A percentile compares a stretch with the other conserved stretches of the same genome.
Evolutionary conservation across 2,113 vertebrate genomes (phyloP).

Genomic region (Xerus inauris): DNA sequence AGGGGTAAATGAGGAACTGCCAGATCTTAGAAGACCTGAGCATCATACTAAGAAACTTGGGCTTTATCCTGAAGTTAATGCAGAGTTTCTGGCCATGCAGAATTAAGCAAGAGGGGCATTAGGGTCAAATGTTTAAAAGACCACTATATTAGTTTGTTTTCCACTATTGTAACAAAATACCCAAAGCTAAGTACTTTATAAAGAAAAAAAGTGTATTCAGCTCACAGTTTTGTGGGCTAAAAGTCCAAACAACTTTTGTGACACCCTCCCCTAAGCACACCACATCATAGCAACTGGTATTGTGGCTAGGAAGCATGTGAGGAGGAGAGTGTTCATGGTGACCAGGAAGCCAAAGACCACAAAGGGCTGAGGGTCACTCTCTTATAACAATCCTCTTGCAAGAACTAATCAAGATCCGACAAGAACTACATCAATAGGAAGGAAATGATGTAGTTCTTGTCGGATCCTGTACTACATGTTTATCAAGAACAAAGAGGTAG

Average conservation of each 20-base stretch:
- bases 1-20: not conserved
- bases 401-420: not conserved
- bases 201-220: not conserved
- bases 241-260: not conserved
- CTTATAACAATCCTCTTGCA: not conserved
- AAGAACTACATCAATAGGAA: not conserved
- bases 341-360: not conserved
- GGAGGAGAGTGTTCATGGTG: not conserved
- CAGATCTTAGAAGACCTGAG: not conserved
- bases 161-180: not conserved
- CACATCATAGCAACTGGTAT: not conserved
- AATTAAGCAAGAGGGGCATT: not conserved
- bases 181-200: not conserved
- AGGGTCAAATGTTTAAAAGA: not conserved
- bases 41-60: not conserved
- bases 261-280: not conserved
- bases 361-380: too few species aligned
- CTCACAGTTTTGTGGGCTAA: not conserved
- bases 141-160: not conserved
- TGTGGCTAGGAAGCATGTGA: not conserved
- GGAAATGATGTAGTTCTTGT: too few species aligned
- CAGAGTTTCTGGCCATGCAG: too few species aligned
- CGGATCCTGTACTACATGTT: fast-evolving
- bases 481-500: not conserved
- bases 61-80: not conserved